A percentile compares a stretch with the other conserved stretches of the same genome.
phyloP scores from a whole-genome alignment of 2,888 invertebrate genomes.

The Callinectes sapidus region DNA sequence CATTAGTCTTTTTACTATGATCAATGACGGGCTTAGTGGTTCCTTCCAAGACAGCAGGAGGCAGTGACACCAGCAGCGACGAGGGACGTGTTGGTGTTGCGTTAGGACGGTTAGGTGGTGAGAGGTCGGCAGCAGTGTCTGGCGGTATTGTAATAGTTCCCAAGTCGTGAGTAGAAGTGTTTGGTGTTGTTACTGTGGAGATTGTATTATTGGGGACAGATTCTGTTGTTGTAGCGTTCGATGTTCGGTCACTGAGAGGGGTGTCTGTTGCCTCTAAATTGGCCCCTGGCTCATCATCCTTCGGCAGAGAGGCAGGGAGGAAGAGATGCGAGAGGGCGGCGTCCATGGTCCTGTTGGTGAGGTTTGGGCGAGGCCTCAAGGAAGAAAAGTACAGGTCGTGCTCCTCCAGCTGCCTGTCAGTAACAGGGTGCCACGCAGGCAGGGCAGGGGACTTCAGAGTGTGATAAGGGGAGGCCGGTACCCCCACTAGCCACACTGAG shows the following conservation, averaged over 20 bases:
- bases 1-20: neutral
- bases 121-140: neutral
- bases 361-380: neutral
- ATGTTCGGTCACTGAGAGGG: neutral
- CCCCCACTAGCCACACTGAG: conserved; percentile 63
- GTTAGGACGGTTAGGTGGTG: too few relatives aligned
- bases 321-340: conserved; percentile 21
- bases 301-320: neutral
- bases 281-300: neutral
- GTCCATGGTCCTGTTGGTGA: conserved; percentile 36
- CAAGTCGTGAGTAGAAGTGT: neutral
- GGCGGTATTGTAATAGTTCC: neutral
- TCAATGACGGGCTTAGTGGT: neutral
- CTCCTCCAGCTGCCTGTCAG: neutral
- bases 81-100: too few relatives aligned
- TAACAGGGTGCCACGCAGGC: conserved; percentile 23
- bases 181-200: neutral
- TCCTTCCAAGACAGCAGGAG: neutral
- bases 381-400: conserved; percentile 37
- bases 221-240: neutral
- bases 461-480: conserved; percentile 59
- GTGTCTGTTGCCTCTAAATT: neutral
- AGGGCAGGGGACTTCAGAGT: conserved; percentile 42
- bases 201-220: neutral
- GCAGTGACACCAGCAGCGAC: too few relatives aligned